Evolutionary conservation across 2,113 vertebrate species (phyloP).

Genomic region (Sclerurus mexicanus): DNA sequence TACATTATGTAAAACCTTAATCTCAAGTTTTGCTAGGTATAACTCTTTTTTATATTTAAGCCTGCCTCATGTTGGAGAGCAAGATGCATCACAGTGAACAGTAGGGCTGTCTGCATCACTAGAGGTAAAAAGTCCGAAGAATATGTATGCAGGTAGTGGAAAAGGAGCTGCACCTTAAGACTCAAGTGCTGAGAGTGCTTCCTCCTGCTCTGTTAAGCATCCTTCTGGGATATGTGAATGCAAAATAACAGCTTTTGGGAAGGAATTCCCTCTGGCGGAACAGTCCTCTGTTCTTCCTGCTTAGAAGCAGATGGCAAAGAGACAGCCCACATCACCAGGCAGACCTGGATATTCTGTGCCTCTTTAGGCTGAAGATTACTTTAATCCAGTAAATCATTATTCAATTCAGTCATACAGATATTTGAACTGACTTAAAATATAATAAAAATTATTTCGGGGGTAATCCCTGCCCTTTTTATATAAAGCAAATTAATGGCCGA

Average conservation of each 20-base stretch:
- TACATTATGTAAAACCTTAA: neutral
- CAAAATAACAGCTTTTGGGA: neutral
- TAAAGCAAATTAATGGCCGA: neutral
- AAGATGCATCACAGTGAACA: neutral
- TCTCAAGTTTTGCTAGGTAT: neutral
- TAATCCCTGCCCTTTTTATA: neutral
- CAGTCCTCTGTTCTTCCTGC: neutral
- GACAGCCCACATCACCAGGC: neutral
- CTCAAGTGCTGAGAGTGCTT: neutral
- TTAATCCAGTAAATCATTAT: neutral
- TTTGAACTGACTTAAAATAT: neutral
- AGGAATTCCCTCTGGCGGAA: constrained; percentile 23
- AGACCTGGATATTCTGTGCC: neutral
- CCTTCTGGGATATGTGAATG: neutral
- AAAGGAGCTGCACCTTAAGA: neutral
- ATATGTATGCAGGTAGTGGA: neutral
- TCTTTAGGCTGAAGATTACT: neutral
- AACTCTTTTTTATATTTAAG: neutral
- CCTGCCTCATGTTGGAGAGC: neutral
- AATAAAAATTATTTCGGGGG: neutral
- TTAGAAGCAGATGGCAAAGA: constrained; percentile 7
- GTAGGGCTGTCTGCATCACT: neutral
- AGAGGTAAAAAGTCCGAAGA: neutral
- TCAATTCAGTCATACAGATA: neutral
- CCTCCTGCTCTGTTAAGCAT: neutral